Base-by-base conservation (phyloP, 2,797 vertebrate genomes). In the Liasis olivaceus region DNA sequence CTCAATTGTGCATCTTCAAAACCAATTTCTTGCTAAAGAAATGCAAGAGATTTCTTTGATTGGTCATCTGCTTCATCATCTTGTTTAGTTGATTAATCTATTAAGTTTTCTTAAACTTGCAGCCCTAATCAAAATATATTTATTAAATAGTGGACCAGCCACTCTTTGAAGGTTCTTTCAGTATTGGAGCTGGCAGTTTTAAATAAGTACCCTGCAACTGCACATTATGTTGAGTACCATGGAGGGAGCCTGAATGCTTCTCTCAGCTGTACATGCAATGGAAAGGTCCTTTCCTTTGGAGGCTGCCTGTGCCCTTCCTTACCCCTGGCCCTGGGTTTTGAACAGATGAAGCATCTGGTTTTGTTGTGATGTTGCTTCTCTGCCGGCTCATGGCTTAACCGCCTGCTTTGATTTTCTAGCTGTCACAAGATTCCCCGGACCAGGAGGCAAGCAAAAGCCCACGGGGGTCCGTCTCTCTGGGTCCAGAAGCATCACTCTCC, bases 371-470 rank as follows among this genome's bases (percentile, higher is more conserved):
- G 88, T 69, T 9, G 63, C 89, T 95, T 96, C 94, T 94, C 91
- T 85, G 90, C 84, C 93, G 91, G 54, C 90, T 95, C 90, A 93
- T 95, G 95, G 95, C 87, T 94, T 66, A 87, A 88, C 13, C 92
- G 92, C 92, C 94, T 60, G 81, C 93, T 92, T 90, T 92, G 89
- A 93, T 66, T 89, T 91, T 95, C 60, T 20, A 98, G 98, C 96
- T 98, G 47, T 97, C 98, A 58, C 98, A 98, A 95, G 98, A 98
- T 93, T 98, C 98, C 24, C 97, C 98, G 26, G 98, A 98, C 69
- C 98, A 98, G 93, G 98, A 98, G 89, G 97, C 97, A 28, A 98
- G 96, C 96, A 98, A 98, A 94, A 98, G 98, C 92, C 98, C 98
- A 0, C 95, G 98, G 93, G 98, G 98, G 36, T 94, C 97, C 11